A percentile compares a stretch with the other conserved stretches of the same genome.
Conservation (phyloP, 2,797 vertebrate species). For the Manis pentadactyla region DNA sequence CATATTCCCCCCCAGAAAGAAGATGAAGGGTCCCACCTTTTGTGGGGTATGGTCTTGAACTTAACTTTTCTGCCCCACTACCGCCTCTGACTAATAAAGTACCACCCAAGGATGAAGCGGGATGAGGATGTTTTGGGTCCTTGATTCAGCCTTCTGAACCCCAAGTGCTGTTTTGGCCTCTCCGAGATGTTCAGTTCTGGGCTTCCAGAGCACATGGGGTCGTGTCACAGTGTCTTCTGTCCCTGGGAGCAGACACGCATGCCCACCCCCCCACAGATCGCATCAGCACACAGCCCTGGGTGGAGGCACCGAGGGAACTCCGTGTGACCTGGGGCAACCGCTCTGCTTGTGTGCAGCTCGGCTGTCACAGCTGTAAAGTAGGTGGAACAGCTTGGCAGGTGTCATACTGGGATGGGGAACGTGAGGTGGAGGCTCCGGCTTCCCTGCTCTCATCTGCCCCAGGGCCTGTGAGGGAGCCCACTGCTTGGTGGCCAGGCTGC, state of each 20-base stretch:
- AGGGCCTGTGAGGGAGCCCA: not conserved
- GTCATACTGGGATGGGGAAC: not conserved
- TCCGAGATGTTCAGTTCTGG: not conserved
- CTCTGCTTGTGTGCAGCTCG: not conserved
- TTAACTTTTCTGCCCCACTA: not conserved
- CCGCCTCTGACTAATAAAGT: not conserved
- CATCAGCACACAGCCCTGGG: not conserved
- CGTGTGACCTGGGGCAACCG: not conserved
- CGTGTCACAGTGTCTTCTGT: not conserved
- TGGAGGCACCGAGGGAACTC: not conserved
- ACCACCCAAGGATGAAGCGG: not conserved
- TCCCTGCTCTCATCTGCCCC: not conserved
- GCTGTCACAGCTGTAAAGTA: not conserved
- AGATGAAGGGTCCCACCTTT: not conserved
- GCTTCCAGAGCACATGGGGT: not conserved
- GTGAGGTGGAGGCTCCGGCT: not conserved
- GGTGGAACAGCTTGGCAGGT: not conserved
- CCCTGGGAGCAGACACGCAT: accelerated
- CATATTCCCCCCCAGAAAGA: not conserved
- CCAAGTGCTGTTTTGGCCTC: not conserved
- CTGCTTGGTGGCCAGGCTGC: not conserved
- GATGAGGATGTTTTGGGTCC: not conserved
- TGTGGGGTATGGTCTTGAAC: not conserved
- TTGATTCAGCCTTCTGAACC: not conserved
- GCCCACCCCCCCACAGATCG: not conserved